phyloP scores from a whole-genome alignment of 2,797 vertebrate species.

The Otus scops region DNA sequence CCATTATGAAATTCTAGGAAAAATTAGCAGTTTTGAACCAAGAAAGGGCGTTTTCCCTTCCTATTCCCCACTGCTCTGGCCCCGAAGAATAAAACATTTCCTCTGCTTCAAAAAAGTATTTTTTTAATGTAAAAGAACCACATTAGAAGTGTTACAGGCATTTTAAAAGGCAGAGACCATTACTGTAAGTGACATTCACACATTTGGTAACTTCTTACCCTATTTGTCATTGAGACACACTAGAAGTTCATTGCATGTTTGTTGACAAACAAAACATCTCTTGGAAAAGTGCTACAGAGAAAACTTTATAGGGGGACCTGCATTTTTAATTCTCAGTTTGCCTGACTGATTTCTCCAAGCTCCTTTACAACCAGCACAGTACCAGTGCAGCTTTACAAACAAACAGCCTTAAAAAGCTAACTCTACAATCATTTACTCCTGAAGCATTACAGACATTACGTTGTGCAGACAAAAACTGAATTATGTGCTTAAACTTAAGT shows the following conservation, averaged over 20 bases:
- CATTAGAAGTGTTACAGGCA: background rate
- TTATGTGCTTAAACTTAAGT: background rate
- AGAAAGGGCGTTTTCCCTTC: background rate
- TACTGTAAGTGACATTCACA: background rate
- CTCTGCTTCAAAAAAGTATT: background rate
- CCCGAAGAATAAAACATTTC: background rate
- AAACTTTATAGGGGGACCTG: background rate
- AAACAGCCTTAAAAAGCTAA: background rate
- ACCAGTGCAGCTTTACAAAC: background rate
- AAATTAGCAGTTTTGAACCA: background rate
- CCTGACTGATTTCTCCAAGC: background rate
- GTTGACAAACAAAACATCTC: background rate
- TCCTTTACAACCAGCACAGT: background rate
- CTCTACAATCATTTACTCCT: background rate
- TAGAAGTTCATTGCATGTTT: background rate
- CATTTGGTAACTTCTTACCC: background rate
- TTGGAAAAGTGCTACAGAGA: background rate
- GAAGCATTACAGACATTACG: background rate
- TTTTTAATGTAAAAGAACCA: background rate
- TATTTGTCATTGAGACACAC: background rate
- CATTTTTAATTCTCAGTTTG: background rate
- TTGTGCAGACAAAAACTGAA: background rate
- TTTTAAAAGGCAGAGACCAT: background rate
- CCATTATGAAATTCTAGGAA: background rate
- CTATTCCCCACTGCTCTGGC: background rate